These are phyloP conservation scores for Epizoanthus scotinus DNA, from an alignment of 92 coral and sea anemone genomes.

Conservation along the genomic window DNA sequence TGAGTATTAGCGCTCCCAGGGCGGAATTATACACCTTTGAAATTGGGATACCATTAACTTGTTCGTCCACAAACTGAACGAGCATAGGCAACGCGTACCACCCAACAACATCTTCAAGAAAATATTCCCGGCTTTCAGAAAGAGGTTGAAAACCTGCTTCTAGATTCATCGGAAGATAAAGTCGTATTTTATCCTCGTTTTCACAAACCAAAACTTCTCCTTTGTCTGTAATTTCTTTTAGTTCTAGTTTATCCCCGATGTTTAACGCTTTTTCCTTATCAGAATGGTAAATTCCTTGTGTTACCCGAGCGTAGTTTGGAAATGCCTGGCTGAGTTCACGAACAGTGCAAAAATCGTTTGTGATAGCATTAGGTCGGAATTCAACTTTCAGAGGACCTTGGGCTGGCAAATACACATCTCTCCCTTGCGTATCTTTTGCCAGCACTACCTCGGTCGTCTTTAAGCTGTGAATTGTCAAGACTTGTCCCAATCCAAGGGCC, in stretches of 20 bases:
- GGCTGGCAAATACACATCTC: constrained; percentile 11
- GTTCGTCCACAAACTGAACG: constrained; percentile 37
- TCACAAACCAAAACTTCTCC: constrained; percentile 26
- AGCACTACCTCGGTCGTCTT: constrained; percentile 14
- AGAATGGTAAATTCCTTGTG: constrained; percentile 14
- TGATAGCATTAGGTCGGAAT: constrained; percentile 35
- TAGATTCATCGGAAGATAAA: constrained; percentile 31
- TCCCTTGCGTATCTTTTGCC: constrained; percentile 34
- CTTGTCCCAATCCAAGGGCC: constrained; percentile 55
- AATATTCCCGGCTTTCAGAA: constrained; percentile 23
- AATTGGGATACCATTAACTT: not conserved
- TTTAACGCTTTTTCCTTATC: not conserved
- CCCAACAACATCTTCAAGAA: constrained; percentile 35
- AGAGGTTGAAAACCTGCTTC: constrained; percentile 28
- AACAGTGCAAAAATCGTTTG: constrained; percentile 8
- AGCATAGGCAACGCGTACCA: constrained; percentile 33
- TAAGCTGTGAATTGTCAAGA: constrained; percentile 40
- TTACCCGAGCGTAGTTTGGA: constrained; percentile 24
- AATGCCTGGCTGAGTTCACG: constrained; percentile 1
- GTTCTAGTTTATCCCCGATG: constrained; percentile 27
- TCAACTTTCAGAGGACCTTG: constrained; percentile 34
- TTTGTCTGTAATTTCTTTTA: not conserved
- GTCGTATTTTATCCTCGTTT: constrained; percentile 13
- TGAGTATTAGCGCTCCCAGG: constrained; percentile 30
- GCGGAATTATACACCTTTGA: not conserved